phyloP scores from a whole-genome alignment of 2,113 vertebrate species.

The Sylvia atricapilla region DNA sequence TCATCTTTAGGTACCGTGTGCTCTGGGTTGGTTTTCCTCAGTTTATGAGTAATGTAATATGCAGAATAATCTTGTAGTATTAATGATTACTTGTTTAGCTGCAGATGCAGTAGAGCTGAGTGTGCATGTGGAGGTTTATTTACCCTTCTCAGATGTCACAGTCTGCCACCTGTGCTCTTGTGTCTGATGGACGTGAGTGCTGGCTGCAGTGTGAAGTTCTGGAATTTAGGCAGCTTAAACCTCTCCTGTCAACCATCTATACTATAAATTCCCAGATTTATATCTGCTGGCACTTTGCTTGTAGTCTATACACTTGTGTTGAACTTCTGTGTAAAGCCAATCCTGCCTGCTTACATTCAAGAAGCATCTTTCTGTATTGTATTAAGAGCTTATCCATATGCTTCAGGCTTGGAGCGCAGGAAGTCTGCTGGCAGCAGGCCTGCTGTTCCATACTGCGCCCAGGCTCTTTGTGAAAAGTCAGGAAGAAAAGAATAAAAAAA shows the following conservation, averaged over 20 bases:
- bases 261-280: neutral
- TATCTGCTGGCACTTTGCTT: slow-evolving; percentile 8
- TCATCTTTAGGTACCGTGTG: accelerated
- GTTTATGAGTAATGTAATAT: neutral
- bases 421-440: slow-evolving; percentile 24
- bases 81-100: neutral
- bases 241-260: neutral
- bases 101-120: neutral
- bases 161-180: neutral
- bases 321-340: neutral
- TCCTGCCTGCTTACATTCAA: neutral
- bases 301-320: neutral
- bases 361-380: neutral
- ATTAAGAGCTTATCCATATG: slow-evolving; percentile 40
- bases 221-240: neutral
- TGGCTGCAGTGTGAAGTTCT: neutral
- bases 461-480: neutral
- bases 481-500: neutral
- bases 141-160: neutral
- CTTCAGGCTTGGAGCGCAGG: neutral
- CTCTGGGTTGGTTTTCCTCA: neutral
- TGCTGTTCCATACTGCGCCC: neutral
- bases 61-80: neutral
- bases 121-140: neutral
- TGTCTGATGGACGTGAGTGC: accelerated